A percentile compares a stretch with the other conserved stretches of the same genome.
Conservation (phyloP, 2,113 vertebrate genomes). For the Rhadina sibilatrix region DNA sequence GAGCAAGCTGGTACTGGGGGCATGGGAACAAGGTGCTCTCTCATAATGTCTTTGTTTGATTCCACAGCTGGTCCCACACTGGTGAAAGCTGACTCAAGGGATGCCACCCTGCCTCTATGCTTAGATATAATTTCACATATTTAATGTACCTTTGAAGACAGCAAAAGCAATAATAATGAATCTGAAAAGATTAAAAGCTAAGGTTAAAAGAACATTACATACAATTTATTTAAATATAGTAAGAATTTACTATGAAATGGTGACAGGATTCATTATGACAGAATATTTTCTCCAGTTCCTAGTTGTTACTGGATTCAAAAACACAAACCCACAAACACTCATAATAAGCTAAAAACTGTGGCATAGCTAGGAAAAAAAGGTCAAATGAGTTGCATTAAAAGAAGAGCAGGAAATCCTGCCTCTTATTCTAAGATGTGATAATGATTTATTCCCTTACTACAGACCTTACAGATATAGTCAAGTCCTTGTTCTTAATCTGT, state of each 20-base stretch:
- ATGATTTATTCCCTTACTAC: neutral
- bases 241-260: neutral
- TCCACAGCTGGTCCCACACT: neutral
- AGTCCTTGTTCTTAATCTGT: neutral
- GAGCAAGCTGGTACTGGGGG: neutral
- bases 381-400: neutral
- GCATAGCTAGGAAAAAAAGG: neutral
- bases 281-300: neutral
- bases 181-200: neutral
- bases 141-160: neutral
- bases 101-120: neutral
- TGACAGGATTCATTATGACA: neutral
- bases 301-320: neutral
- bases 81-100: neutral
- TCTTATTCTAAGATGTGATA: neutral
- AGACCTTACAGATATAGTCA: neutral
- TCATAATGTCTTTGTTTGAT: neutral
- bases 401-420: neutral
- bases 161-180: neutral
- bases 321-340: neutral
- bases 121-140: neutral
- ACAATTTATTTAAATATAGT: neutral
- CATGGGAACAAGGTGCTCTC: neutral
- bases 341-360: neutral
- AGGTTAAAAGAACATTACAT: neutral